Conservation (phyloP, 2,113 vertebrate species). For the Crotalus tigris region DNA sequence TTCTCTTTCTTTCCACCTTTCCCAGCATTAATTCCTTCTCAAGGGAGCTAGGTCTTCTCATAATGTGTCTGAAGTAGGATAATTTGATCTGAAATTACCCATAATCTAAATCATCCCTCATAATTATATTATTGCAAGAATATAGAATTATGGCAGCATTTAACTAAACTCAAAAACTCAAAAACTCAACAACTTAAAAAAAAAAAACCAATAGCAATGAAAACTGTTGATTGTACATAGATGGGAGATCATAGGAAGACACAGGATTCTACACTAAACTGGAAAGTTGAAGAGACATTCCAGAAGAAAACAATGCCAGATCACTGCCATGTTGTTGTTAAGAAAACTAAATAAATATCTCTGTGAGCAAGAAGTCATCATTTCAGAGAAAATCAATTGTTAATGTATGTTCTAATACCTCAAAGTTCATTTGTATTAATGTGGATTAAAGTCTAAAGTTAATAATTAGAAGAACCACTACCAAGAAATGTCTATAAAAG, state of each 20-base stretch:
- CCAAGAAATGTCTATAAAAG: neutral
- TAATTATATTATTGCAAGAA: neutral
- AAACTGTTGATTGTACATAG: neutral
- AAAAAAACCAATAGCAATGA: neutral
- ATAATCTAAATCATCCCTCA: neutral
- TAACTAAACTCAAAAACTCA: neutral
- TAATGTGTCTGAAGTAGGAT: neutral
- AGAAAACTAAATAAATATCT: neutral
- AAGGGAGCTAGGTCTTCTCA: neutral
- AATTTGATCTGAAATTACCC: neutral
- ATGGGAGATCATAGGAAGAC: neutral
- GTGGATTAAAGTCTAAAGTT: neutral
- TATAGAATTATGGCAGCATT: neutral
- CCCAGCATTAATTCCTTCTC: neutral
- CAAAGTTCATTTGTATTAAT: neutral
- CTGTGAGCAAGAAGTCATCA: neutral
- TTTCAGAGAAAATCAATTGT: neutral
- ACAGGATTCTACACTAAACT: neutral
- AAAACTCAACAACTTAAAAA: neutral
- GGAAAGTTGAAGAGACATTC: neutral
- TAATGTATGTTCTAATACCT: neutral
- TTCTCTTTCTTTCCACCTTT: neutral
- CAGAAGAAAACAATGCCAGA: neutral
- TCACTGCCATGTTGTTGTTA: neutral
- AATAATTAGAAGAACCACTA: neutral